Evolutionary conservation across 92 coral and sea anemone genomes (phyloP).

Genomic region (Micromussa lordhowensis): DNA sequence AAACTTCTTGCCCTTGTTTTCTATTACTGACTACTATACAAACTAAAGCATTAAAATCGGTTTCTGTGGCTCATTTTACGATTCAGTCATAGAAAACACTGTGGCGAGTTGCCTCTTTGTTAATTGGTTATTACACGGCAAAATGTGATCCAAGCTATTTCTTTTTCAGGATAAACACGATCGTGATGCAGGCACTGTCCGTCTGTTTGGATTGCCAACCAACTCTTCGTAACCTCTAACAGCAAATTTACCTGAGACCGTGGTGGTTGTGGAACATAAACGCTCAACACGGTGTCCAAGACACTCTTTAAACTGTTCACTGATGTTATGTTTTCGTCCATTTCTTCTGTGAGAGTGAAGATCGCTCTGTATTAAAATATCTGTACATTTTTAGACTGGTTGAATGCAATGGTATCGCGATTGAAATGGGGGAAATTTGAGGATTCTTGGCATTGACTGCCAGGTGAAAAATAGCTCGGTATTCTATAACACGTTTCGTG

Average conservation of each 20-base stretch:
- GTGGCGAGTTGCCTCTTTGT: not conserved
- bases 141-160: not conserved
- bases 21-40: too few relatives aligned
- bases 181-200: conserved; percentile 98
- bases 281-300: not conserved
- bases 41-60: too few relatives aligned
- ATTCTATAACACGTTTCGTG: not conserved
- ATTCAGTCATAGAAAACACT: not conserved
- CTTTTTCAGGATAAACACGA: conserved; percentile 93
- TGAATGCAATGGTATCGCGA: not conserved
- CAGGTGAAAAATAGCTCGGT: not conserved
- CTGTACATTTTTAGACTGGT: not conserved
- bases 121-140: not conserved
- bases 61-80: too few relatives aligned
- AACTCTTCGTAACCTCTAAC: conserved; percentile 40
- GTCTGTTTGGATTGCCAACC: conserved; percentile 87
- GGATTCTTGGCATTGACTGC: not conserved
- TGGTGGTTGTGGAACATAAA: not conserved
- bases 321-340: not conserved
- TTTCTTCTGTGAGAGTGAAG: not conserved
- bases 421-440: not conserved
- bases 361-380: not conserved
- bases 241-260: not conserved
- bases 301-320: not conserved
- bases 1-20: too few relatives aligned